phyloP scores from a whole-genome alignment of 2,888 invertebrate species.

The Hirtodrosophila cameraria region DNA sequence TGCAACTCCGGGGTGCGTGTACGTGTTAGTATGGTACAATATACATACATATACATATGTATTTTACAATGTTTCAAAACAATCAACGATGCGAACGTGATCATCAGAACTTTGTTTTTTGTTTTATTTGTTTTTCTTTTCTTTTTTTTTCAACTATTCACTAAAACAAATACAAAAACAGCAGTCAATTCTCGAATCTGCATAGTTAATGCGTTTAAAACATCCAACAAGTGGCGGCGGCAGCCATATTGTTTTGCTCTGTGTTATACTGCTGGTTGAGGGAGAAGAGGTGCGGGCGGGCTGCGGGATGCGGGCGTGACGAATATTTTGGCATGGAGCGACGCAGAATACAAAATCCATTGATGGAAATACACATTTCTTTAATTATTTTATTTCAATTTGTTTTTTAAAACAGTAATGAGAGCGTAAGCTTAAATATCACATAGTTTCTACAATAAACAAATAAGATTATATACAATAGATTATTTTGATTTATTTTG shows the following conservation, averaged over 20 bases:
- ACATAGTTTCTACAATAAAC: background rate
- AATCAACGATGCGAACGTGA: constrained; percentile 40
- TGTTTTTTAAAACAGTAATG: constrained; percentile 2
- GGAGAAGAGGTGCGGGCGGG: too few relatives aligned
- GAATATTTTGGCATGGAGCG: constrained; percentile 38
- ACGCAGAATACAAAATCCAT: constrained; percentile 18
- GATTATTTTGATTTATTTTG: constrained; percentile 4
- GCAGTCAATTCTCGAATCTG: constrained; percentile 23
- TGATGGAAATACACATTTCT: constrained; percentile 6
- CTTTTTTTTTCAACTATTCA: constrained; percentile 9
- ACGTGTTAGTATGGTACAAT: constrained; percentile 21
- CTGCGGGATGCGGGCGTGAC: constrained; percentile 53
- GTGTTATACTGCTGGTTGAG: constrained; percentile 34
- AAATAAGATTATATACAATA: background rate
- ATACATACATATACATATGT: constrained; percentile 4
- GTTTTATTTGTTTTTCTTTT: background rate
- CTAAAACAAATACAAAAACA: constrained; percentile 7
- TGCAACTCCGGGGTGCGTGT: constrained; percentile 12
- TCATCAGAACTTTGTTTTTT: constrained; percentile 15
- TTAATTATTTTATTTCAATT: constrained; percentile 12
- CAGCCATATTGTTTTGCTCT: constrained; percentile 82
- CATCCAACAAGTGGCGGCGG: constrained; percentile 83
- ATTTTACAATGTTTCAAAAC: constrained; percentile 4
- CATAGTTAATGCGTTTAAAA: constrained; percentile 43
- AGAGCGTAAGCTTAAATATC: background rate